Conservation (phyloP, 1,140 invertebrate genomes). For the Augochlora pura region DNA sequence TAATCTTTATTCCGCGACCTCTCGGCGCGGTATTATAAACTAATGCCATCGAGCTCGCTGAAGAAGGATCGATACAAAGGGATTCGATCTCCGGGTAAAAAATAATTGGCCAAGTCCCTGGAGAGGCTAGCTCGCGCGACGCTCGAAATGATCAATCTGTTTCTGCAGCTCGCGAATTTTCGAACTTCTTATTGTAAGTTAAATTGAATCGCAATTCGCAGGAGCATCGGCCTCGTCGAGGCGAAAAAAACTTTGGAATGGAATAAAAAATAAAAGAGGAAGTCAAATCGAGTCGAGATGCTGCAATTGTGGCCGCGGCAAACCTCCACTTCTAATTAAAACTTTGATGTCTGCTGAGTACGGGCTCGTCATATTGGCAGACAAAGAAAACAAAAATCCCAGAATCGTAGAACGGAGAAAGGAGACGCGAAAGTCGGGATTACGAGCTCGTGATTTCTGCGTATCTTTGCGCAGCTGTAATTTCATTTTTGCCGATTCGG, state of each 20-base stretch:
- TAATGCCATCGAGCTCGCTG: background rate
- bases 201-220: constrained; percentile 29
- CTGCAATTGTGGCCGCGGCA: constrained; percentile 4
- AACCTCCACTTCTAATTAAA: constrained; percentile 57
- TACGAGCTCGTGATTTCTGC: background rate
- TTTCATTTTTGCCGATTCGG: background rate
- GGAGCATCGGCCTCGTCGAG: background rate
- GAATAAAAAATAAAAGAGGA: constrained; percentile 32
- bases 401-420: background rate
- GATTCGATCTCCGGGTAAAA: background rate
- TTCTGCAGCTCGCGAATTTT: constrained; percentile 1
- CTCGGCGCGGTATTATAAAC: background rate
- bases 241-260: background rate
- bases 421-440: background rate
- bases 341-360: constrained; percentile 34
- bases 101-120: background rate
- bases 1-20: background rate
- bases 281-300: constrained; percentile 4
- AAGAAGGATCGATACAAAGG: background rate
- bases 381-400: background rate
- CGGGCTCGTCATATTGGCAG: constrained; percentile 11
- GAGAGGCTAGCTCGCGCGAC: background rate
- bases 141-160: background rate
- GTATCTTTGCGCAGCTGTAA: background rate
- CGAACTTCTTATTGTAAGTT: constrained; percentile 17